phyloP scores from a whole-genome alignment of 2,797 vertebrate genomes.

The Acropternis orthonyx region DNA sequence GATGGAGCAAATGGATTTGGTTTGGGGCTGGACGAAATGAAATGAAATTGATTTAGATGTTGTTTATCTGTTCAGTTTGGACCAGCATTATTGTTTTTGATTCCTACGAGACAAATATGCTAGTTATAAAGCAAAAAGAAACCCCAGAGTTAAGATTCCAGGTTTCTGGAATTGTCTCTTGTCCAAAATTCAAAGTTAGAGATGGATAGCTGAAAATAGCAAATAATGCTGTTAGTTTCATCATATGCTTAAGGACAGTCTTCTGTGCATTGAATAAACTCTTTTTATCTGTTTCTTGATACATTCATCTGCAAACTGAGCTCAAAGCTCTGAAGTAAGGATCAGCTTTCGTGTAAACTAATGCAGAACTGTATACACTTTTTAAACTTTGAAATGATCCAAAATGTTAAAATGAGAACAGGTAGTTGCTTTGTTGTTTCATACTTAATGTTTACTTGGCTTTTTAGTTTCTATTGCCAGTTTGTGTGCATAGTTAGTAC shows the following conservation, averaged over 20 bases:
- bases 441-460: not conserved
- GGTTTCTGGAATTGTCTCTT: not conserved
- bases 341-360: not conserved
- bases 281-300: not conserved
- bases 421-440: not conserved
- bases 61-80: not conserved
- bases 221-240: not conserved
- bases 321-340: not conserved
- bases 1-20: not conserved
- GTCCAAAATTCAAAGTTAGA: not conserved
- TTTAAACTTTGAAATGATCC: not conserved
- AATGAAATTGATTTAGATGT: not conserved
- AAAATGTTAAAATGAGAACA: not conserved
- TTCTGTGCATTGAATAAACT: not conserved
- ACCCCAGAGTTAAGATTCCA: fast-evolving
- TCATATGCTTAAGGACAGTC: not conserved
- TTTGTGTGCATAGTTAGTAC: not conserved
- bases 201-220: not conserved
- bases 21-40: not conserved
- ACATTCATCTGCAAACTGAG: not conserved
- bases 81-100: not conserved
- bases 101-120: not conserved
- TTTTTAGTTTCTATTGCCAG: not conserved
- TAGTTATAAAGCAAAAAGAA: not conserved
- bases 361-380: not conserved